These are phyloP conservation scores for Cerceris rybyensis DNA, from an alignment of 2,888 invertebrate species.

Conservation along the genomic window DNA sequence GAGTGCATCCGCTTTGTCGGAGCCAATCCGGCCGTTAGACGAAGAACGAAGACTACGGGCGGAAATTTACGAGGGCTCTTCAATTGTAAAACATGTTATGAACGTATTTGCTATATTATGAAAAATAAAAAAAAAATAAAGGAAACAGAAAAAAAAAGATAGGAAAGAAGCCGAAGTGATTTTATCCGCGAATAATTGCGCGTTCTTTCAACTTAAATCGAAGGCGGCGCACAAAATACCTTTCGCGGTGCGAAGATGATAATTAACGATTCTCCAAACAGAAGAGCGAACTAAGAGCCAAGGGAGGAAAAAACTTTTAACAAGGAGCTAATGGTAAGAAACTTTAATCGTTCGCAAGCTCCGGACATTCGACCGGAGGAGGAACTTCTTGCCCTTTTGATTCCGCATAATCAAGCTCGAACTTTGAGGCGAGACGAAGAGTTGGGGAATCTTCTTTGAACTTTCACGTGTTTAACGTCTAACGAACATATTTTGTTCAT, in stretches of 20 bases:
- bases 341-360: not conserved
- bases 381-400: not conserved
- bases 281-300: not conserved
- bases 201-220: too few species aligned
- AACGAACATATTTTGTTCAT: too few species aligned
- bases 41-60: not conserved
- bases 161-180: too few species aligned
- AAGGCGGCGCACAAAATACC: too few species aligned
- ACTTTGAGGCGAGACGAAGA: too few species aligned
- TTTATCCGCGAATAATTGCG: too few species aligned
- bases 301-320: slow-evolving; percentile 38
- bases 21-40: not conserved
- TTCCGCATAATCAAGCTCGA: slow-evolving; percentile 9
- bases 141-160: too few species aligned
- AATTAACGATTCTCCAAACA: slow-evolving; percentile 38
- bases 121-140: not conserved
- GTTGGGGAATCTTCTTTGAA: too few species aligned
- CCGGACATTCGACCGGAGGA: not conserved
- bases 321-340: slow-evolving; percentile 27
- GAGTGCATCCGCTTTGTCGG: slow-evolving; percentile 4
- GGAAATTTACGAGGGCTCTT: slow-evolving; percentile 1
- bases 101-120: slow-evolving; percentile 8
- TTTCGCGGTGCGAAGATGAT: slow-evolving; percentile 20
- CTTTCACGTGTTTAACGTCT: too few species aligned
- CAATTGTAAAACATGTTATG: not conserved